Conservation (phyloP, 2,888 invertebrate species). For the Macrosoma leucophasiata region DNA sequence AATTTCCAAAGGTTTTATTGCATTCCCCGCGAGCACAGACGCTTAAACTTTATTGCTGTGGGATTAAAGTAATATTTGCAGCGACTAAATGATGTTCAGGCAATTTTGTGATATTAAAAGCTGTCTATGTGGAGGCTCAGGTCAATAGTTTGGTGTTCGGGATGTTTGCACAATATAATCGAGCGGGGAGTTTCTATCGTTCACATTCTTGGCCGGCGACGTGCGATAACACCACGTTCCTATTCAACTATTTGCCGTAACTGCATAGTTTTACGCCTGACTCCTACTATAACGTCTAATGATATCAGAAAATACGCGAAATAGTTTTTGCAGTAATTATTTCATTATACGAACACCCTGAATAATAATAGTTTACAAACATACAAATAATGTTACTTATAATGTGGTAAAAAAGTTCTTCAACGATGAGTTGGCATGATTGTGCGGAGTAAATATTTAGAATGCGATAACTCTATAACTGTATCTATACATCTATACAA, state of each 20-base stretch:
- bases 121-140: slow-evolving; percentile 60
- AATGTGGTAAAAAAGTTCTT: no score
- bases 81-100: slow-evolving; percentile 70
- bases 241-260: slow-evolving; percentile 52
- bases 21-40: slow-evolving; percentile 72
- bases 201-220: slow-evolving; percentile 55
- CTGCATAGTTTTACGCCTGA: slow-evolving; percentile 46
- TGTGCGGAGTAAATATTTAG: no score
- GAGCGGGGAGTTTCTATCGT: slow-evolving; percentile 48
- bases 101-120: slow-evolving; percentile 72
- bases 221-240: slow-evolving; percentile 63
- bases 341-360: no score
- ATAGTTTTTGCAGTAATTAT: no score
- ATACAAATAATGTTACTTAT: no score
- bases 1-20: slow-evolving; percentile 72
- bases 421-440: no score
- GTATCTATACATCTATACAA: no score
- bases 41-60: slow-evolving; percentile 73
- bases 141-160: slow-evolving; percentile 65
- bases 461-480: no score
- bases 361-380: no score
- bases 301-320: no score
- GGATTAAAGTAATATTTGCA: slow-evolving; percentile 76
- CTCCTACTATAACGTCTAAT: no score
- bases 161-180: slow-evolving; percentile 59